Evolutionary conservation across 2,888 invertebrate genomes (phyloP).

Genomic region (Nipponacmea schrenckii): DNA sequence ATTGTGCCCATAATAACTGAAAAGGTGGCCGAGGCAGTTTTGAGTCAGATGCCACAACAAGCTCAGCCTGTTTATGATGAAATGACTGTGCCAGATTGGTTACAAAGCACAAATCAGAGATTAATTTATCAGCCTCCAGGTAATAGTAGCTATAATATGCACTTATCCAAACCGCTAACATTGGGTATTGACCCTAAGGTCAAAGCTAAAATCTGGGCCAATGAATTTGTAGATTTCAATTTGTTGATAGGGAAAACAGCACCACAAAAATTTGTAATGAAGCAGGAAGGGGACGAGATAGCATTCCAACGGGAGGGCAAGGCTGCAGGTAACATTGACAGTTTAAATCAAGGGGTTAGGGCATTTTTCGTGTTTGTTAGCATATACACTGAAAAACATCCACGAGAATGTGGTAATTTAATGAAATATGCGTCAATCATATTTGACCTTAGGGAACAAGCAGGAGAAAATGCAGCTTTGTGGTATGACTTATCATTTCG

Average conservation of each 20-base stretch:
- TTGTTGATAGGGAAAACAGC: neutral
- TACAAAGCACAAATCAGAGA: no score
- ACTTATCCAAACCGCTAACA: no score
- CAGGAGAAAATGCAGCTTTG: neutral
- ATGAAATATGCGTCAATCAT: neutral
- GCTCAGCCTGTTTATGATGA: no score
- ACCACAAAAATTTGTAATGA: neutral
- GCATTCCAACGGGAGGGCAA: neutral
- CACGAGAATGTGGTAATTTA: neutral
- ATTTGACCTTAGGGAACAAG: neutral
- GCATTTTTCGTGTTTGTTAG: neutral
- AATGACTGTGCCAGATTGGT: no score
- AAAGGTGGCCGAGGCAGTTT: no score
- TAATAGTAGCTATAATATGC: no score
- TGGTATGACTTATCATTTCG: neutral
- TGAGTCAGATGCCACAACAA: no score
- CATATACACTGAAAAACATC: neutral
- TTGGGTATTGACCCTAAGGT: neutral
- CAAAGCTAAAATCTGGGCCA: neutral
- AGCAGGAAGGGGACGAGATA: neutral
- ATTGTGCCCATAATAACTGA: no score
- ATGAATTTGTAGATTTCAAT: neutral
- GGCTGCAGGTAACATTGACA: neutral
- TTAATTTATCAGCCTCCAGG: no score
- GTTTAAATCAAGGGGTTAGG: neutral